Evolutionary conservation across 2,797 vertebrate species (phyloP).

Genomic region (Yasuhikotakia modesta): DNA sequence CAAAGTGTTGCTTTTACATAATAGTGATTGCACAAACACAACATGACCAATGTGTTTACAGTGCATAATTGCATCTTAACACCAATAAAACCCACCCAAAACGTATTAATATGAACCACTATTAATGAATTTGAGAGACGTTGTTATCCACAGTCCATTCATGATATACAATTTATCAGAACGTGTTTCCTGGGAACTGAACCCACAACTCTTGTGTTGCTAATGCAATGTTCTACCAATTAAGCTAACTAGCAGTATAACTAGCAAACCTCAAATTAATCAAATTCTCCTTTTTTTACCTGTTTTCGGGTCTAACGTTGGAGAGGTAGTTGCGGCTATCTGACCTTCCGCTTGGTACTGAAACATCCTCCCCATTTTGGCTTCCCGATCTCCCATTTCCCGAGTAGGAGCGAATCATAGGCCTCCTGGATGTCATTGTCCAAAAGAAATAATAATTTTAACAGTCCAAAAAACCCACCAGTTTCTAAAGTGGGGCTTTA

Average conservation of each 20-base stretch:
- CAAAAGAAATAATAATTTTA: slow-evolving; percentile 56
- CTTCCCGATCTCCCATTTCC: slow-evolving; percentile 79
- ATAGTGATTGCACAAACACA: slow-evolving; percentile 5
- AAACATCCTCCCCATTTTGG: slow-evolving; percentile 80
- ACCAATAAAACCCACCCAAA: not conserved
- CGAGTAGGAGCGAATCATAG: slow-evolving; percentile 78
- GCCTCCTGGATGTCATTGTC: slow-evolving; percentile 84
- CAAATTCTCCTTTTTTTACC: slow-evolving; percentile 73
- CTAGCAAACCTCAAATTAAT: not conserved
- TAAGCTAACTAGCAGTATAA: not conserved
- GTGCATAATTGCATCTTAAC: slow-evolving; percentile 1
- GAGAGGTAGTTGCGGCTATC: slow-evolving; percentile 89
- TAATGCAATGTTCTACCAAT: too few species aligned
- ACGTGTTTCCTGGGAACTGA: too few species aligned
- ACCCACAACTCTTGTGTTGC: too few species aligned
- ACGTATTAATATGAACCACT: not conserved
- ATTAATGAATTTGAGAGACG: not conserved
- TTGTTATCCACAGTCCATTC: too few species aligned
- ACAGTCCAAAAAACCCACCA: slow-evolving; percentile 48
- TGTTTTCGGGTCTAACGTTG: slow-evolving; percentile 89
- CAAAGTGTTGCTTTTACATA: not conserved
- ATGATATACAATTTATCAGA: too few species aligned
- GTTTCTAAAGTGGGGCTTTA: slow-evolving; percentile 38
- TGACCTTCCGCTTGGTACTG: slow-evolving; percentile 79
- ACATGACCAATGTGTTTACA: not conserved